A percentile compares a stretch with the other conserved stretches of the same genome.
Conservation (phyloP, 2,888 invertebrate genomes). For the Catocala nupta region DNA sequence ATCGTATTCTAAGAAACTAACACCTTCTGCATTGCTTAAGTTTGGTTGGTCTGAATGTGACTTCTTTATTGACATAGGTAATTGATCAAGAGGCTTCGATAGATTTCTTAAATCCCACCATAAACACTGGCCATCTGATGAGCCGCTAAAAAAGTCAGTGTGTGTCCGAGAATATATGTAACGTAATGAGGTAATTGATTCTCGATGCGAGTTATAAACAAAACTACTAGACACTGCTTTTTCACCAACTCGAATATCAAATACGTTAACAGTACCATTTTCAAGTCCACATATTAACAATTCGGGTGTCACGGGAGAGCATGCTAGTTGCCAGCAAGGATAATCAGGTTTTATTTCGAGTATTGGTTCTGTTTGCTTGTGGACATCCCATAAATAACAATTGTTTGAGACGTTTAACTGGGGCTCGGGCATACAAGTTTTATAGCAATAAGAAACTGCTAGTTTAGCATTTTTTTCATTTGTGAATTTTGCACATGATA, state of each 20-base stretch:
- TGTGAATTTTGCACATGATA: conserved; percentile 91
- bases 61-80: conserved; percentile 88
- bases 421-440: conserved; percentile 51
- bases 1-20: conserved; percentile 90
- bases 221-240: conserved; percentile 91
- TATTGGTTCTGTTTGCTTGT: conserved; percentile 75
- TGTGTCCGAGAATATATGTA: conserved; percentile 89
- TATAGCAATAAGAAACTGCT: conserved; percentile 88
- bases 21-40: conserved; percentile 87
- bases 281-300: conserved; percentile 72
- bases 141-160: conserved; percentile 89
- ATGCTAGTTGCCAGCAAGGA: conserved; percentile 77
- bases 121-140: conserved; percentile 89
- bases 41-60: conserved; percentile 80
- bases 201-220: conserved; percentile 77
- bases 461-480: conserved; percentile 89
- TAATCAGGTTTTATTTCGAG: conserved; percentile 62
- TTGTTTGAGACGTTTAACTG: conserved; percentile 70
- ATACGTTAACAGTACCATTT: conserved; percentile 80
- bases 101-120: conserved; percentile 92
- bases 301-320: conserved; percentile 70
- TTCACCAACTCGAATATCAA: conserved; percentile 93
- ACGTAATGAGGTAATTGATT: conserved; percentile 86
- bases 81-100: conserved; percentile 86
- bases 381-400: conserved; percentile 90